Evolutionary conservation across 2,797 vertebrate genomes (phyloP).

Genomic region (Emys orbicularis): DNA sequence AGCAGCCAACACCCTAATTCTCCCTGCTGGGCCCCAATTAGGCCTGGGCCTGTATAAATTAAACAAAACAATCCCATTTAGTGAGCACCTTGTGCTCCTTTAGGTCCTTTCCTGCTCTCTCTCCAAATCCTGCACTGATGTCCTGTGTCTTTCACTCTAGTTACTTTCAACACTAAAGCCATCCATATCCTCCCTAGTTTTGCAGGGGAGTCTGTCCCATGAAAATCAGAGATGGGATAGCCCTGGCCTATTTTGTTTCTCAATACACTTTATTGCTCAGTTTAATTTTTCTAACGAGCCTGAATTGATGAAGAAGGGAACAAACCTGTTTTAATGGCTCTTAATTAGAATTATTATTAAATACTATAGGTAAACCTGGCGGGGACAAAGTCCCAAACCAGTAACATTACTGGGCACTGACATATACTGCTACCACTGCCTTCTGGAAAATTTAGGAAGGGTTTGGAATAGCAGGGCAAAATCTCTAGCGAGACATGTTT

Average conservation of each 20-base stretch:
- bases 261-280: not conserved
- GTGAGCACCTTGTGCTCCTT: not conserved
- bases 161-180: not conserved
- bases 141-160: not conserved
- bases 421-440: not conserved
- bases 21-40: not conserved
- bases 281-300: not conserved
- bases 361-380: not conserved
- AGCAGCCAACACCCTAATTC: not conserved
- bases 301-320: not conserved
- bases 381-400: not conserved
- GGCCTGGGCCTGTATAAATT: no score
- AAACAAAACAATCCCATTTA: not conserved
- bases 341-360: not conserved
- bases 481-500: accelerated
- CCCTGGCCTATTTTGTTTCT: not conserved
- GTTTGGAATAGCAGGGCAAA: not conserved
- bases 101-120: not conserved
- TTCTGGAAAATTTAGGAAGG: not conserved
- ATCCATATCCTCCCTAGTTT: not conserved
- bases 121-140: not conserved
- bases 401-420: accelerated
- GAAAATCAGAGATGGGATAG: not conserved
- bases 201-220: not conserved
- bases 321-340: not conserved